Percentiles rank a stretch among this genome's conserved stretches.
Evolutionary conservation across 2,888 invertebrate species (phyloP).

Genomic region (Laspeyria flexula): DNA sequence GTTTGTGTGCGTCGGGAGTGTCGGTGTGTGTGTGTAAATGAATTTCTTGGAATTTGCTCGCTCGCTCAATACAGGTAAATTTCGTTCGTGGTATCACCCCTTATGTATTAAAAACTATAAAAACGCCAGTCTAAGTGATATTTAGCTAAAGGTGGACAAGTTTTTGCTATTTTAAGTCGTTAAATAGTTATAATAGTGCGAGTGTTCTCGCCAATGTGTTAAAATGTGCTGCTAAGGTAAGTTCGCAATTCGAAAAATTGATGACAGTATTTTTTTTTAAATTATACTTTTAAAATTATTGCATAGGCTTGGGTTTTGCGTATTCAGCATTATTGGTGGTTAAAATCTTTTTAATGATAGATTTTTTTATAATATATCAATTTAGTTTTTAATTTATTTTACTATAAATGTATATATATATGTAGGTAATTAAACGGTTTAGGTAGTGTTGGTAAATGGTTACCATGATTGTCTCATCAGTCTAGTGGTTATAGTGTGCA

Average conservation of each 20-base stretch:
- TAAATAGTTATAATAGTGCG: not conserved
- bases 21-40: conserved; percentile 55
- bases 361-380: no score
- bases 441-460: no score
- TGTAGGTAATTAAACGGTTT: no score
- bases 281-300: not conserved
- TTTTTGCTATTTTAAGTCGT: conserved; percentile 15
- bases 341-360: no score
- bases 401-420: no score
- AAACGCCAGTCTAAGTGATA: not conserved
- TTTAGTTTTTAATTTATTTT: no score
- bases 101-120: not conserved
- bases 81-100: conserved; percentile 21
- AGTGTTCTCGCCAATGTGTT: not conserved
- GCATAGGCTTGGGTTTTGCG: no score
- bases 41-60: conserved; percentile 74
- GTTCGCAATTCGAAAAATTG: not conserved
- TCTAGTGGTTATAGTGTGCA: no score
- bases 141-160: conserved; percentile 20
- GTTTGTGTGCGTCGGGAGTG: conserved; percentile 50
- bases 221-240: not conserved
- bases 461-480: no score
- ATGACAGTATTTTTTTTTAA: not conserved
- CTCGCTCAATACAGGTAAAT: conserved; percentile 51
- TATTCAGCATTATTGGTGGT: no score